A percentile compares a stretch with the other conserved stretches of the same genome.
Evolutionary conservation across 2,888 invertebrate genomes (phyloP).

Genomic region (Aphidius colemani): DNA sequence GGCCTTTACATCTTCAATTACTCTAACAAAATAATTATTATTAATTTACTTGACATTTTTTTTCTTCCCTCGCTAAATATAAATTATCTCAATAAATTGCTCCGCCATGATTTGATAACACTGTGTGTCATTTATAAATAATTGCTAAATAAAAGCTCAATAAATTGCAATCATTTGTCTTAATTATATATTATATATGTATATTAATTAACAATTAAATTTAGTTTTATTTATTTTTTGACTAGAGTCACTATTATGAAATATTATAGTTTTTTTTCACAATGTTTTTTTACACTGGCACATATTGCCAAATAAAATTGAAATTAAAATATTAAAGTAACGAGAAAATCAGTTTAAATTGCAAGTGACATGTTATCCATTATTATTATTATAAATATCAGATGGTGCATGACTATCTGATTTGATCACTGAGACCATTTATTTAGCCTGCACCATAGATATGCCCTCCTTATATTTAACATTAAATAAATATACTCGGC

Average conservation of each 20-base stretch:
- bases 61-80: no score
- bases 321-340: neutral
- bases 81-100: no score
- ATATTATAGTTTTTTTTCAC: no score
- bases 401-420: conserved; percentile 58
- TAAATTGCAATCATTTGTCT: no score
- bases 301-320: neutral
- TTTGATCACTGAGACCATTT: conserved; percentile 26
- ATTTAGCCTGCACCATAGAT: conserved; percentile 56
- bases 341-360: conserved; percentile 26
- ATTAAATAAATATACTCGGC: conserved; percentile 19
- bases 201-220: no score
- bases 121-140: no score
- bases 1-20: conserved; percentile 33
- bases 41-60: no score
- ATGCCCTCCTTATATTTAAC: conserved; percentile 41
- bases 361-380: conserved; percentile 28
- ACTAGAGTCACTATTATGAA: no score
- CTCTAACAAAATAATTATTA: neutral
- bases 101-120: no score
- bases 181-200: no score
- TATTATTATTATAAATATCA: conserved; percentile 49
- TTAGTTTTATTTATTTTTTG: no score
- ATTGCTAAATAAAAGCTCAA: no score
- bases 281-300: neutral